These are phyloP conservation scores for Lycaon pictus DNA, from an alignment of 2,113 vertebrate genomes.

Conservation along the genomic window DNA sequence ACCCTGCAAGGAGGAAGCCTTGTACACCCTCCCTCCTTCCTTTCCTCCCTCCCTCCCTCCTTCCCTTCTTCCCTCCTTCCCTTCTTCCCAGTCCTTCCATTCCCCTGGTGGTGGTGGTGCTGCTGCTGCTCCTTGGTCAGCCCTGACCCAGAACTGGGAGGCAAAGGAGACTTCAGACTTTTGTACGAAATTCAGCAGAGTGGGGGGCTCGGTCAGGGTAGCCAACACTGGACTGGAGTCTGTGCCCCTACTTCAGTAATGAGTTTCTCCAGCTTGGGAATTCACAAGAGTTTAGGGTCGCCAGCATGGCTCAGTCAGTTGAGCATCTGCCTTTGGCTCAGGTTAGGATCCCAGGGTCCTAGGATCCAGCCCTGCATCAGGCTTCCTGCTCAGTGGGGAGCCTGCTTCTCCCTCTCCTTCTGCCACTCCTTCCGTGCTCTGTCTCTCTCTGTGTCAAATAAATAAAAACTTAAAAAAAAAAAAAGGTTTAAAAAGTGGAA, in stretches of 20 bases:
- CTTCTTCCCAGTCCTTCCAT: neutral
- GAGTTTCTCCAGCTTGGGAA: neutral
- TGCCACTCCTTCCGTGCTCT: too few species aligned
- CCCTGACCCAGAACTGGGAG: neutral
- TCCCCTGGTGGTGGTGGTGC: neutral
- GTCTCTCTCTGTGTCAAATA: too few species aligned
- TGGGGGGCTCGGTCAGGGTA: neutral
- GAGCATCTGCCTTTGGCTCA: too few species aligned
- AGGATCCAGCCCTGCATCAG: too few species aligned
- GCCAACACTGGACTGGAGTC: neutral
- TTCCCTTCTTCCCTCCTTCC: too few species aligned
- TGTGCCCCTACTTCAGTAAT: neutral
- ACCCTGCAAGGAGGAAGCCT: fast-evolving
- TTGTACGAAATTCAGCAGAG: neutral
- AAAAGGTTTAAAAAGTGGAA: neutral
- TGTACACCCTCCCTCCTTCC: fast-evolving
- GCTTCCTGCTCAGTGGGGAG: too few species aligned
- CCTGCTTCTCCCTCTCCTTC: too few species aligned
- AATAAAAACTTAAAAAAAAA: too few species aligned
- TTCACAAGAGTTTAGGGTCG: neutral
- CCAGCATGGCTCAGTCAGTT: too few species aligned
- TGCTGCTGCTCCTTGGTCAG: neutral
- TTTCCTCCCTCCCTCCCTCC: fast-evolving
- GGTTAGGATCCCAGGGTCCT: too few species aligned
- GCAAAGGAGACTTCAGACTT: neutral